Evolutionary conservation across 2,113 vertebrate species (phyloP).

Genomic region (Anguilla rostrata): DNA sequence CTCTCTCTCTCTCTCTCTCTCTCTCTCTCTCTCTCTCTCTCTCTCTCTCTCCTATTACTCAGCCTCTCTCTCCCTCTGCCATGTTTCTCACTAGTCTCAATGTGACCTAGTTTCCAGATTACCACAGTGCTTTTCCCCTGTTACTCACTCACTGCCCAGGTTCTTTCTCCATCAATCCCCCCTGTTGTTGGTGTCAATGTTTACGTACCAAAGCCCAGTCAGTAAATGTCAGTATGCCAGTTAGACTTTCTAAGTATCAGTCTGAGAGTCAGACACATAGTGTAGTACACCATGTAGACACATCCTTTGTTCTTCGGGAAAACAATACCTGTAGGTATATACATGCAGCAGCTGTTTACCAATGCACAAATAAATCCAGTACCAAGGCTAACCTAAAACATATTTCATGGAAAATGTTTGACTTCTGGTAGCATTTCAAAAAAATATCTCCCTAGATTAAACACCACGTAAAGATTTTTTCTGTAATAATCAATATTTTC

Average conservation of each 20-base stretch:
- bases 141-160: constrained; percentile 1
- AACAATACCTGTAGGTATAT: neutral
- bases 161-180: neutral
- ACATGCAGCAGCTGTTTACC: neutral
- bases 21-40: constrained; percentile 2
- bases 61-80: neutral
- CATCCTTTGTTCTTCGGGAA: neutral
- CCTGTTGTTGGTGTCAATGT: neutral
- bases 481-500: no score
- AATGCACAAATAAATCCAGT: neutral
- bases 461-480: no score
- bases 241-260: neutral
- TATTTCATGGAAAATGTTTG: neutral
- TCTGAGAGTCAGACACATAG: neutral
- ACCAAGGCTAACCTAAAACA: neutral
- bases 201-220: neutral
- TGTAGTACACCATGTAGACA: neutral
- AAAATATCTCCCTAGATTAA: no score
- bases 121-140: neutral
- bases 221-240: neutral
- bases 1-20: neutral
- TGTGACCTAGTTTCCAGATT: constrained; percentile 6
- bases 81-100: constrained; percentile 10
- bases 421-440: neutral
- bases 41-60: neutral